phyloP scores from a whole-genome alignment of 2,113 vertebrate species.

The Callaeas wilsoni region DNA sequence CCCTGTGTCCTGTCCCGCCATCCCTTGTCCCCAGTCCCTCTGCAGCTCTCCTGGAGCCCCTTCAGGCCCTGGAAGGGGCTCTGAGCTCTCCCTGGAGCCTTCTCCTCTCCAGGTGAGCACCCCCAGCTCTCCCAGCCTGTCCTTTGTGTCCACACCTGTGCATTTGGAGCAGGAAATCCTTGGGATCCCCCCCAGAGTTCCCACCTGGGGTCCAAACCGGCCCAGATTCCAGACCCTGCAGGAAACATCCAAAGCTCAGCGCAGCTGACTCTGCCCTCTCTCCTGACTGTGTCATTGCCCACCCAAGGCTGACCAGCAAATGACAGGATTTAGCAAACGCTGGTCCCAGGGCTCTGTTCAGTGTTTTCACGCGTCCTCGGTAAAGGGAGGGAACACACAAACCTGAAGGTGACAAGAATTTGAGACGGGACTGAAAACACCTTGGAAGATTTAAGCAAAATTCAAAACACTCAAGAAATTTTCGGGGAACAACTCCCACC shows the following conservation, averaged over 20 bases:
- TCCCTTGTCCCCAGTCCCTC: background rate
- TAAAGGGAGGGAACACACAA: background rate
- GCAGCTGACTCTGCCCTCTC: too few relatives aligned
- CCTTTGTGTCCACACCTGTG: background rate
- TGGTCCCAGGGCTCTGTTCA: background rate
- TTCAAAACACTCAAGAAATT: background rate
- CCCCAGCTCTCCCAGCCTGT: background rate
- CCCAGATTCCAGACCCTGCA: background rate
- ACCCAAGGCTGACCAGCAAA: background rate
- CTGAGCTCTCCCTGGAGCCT: background rate
- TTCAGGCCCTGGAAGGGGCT: background rate
- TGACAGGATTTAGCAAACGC: background rate
- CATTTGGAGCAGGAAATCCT: background rate
- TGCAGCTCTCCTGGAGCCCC: background rate
- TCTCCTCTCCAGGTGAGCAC: background rate
- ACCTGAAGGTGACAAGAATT: background rate
- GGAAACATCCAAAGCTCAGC: background rate
- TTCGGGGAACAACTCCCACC: rapidly evolving
- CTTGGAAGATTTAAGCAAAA: background rate
- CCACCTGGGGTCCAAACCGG: background rate
- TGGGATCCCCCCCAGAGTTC: background rate
- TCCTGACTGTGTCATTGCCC: background rate
- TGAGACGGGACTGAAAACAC: background rate
- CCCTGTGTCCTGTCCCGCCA: background rate
- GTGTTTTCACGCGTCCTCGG: background rate